phyloP scores from a whole-genome alignment of 1,140 invertebrate genomes.

The Ylistrum balloti region DNA sequence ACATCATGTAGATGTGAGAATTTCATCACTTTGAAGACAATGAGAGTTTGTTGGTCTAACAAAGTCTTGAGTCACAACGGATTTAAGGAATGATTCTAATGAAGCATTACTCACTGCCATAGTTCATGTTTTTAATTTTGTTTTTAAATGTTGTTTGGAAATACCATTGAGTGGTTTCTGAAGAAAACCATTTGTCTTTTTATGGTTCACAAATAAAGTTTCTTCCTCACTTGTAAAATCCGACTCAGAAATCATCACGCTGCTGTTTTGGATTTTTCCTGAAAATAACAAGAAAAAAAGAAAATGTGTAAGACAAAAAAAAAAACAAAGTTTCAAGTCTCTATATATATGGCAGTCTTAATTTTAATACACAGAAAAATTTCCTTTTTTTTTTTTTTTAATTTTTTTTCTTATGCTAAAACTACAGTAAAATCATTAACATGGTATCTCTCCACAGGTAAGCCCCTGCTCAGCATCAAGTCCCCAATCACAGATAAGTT shows the following conservation, averaged over 20 bases:
- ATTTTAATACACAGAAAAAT: too few species aligned
- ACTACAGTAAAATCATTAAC: too few species aligned
- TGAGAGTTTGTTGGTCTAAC: too few species aligned
- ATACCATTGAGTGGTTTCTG: slow-evolving; percentile 71
- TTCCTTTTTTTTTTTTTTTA: too few species aligned
- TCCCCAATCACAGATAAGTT: too few species aligned
- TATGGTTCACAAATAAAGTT: slow-evolving; percentile 79
- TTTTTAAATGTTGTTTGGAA: slow-evolving; percentile 70
- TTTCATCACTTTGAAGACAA: background rate
- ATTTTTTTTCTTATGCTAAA: too few species aligned
- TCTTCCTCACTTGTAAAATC: slow-evolving; percentile 79
- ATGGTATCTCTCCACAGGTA: too few species aligned
- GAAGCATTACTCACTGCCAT: background rate
- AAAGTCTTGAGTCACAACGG: background rate
- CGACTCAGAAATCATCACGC: slow-evolving; percentile 87
- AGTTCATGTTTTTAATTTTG: slow-evolving; percentile 69
- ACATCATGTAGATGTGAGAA: background rate
- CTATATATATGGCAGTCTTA: too few species aligned
- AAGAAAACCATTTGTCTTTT: slow-evolving; percentile 77
- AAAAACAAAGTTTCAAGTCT: too few species aligned
- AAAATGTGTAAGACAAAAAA: too few species aligned
- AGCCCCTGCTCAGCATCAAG: too few species aligned
- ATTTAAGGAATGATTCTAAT: background rate
- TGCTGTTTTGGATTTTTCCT: slow-evolving; percentile 83
- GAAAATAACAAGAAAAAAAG: too few species aligned